Evolutionary conservation across 2,113 vertebrate genomes (phyloP), one percentile per base, ranked within the genome.

Genomic region (Oreotragus oreotragus): DNA sequence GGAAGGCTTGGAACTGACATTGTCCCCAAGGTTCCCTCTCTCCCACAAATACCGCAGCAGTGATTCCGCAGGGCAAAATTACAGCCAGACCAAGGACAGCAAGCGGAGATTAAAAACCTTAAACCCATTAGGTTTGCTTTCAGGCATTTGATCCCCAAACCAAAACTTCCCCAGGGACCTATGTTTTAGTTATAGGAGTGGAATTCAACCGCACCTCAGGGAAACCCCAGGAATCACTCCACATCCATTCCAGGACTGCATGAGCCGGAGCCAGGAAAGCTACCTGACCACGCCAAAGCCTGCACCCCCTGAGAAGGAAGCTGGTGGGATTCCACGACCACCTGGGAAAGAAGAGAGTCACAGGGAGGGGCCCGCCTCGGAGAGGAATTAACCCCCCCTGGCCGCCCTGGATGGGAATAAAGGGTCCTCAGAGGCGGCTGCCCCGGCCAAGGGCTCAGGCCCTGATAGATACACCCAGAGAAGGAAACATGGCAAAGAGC

Each of bases 71-170:
- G 84, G 45, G 60, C 33, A 0, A 45, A 93, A 90, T 55, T 43
- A 84, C 21, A 62, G 86, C 70, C 58, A 30, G 33, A 90, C 15
- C 0, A 0, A 84, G 51, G 80, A 64, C 79, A 84, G 76, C 73
- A 83, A 88, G 57, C 28, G 16, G 51, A 28, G 76, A 97, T 85
- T 90, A 80, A 84, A 97, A 95, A 79, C 58, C 89, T 94, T 91
- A 94, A 97, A 33, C 36, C 58, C 94, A 85, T 96, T 96, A 95
- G 49, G n/a, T 66, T 62, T 93, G 79, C 90, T 92, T 91, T 84
- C 33, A 28, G 39, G 76, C 64, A 83, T 90, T 70, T 96, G 80
- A 95, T 90, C 90, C 86, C 62, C 53, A 95, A 88, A 77, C 93
- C 93, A 93, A 84, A 51, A 84, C 90, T 90, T 70, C 86, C 94